Evolutionary conservation across 2,113 vertebrate genomes (phyloP), one percentile per base, ranked within the genome.

Genomic region (Tragulus kanchil): DNA sequence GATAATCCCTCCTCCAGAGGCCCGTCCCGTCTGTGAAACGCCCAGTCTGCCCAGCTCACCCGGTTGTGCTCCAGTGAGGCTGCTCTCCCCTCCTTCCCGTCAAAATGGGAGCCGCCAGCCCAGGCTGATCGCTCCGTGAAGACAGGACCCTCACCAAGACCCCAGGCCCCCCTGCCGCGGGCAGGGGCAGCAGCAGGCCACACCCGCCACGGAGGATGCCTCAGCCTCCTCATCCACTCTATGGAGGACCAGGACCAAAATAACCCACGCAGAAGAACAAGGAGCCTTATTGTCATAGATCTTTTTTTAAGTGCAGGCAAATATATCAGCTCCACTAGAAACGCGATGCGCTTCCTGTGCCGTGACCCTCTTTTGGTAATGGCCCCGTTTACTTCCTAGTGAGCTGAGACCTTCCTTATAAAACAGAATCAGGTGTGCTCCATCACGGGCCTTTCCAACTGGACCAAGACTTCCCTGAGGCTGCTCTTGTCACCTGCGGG

Each of bases 151-250:
- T 48, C 28, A 14, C 12, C 9, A 26, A 8, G 28, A 64, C 71
- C 59, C 62, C 5, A 15, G 48, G 28, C 1, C 8, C 26, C 5
- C 8, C 25, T 50, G 8, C 10, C 77, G 16, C 1, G 5, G 67
- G 16, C 6, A 0, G 0, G 0, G n/a, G 10, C 5, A 5, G 1
- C 1, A 0, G 4, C 26, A 19, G 58, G 14, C 16, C 21, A 28
- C 8, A 0, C 21, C 0, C 3, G 0, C 6, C 6, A 28, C 13
- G 9, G 52, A 71, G 42, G 23, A 28, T 31, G 19, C 25, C 48
- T 45, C 14, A 0, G 2, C 19, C 21, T 45, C 56, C 21, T 42
- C 25, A 31, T 17, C 54, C 26, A 28, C 16, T 25, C 85, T 17
- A 62, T 42, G 54, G 36, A 92, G 23, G 48, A 14, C 12, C 16